Evolutionary conservation across 2,113 vertebrate species (phyloP).

Genomic region (Ondatra zibethicus): DNA sequence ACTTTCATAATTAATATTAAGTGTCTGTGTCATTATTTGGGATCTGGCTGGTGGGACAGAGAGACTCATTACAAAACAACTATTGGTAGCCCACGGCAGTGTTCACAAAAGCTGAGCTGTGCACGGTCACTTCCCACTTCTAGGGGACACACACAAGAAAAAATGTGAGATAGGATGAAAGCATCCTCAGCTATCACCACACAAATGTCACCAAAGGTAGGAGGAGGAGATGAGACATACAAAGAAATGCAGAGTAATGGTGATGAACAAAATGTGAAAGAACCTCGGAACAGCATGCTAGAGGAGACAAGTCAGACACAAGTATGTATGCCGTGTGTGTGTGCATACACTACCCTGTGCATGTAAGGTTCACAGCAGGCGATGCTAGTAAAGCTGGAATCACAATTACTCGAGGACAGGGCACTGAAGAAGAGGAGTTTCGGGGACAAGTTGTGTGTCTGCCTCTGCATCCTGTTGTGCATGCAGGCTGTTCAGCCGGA

Average conservation of each 20-base stretch:
- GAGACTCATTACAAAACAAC: background rate
- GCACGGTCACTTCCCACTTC: background rate
- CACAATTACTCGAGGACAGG: background rate
- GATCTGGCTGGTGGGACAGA: too few species aligned
- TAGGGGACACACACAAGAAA: background rate
- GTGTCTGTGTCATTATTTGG: too few species aligned
- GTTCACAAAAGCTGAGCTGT: background rate
- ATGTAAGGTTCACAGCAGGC: slow-evolving; percentile 19
- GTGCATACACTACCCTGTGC: background rate
- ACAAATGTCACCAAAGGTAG: background rate
- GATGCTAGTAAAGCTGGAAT: background rate
- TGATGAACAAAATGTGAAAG: slow-evolving; percentile 27
- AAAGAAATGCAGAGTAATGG: background rate
- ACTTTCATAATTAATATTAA: too few species aligned
- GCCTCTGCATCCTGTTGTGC: background rate
- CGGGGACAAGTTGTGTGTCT: background rate
- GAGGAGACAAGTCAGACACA: background rate
- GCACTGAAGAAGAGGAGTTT: background rate
- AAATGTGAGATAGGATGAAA: background rate
- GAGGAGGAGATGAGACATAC: slow-evolving; percentile 27
- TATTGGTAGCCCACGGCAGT: background rate
- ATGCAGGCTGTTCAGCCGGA: background rate
- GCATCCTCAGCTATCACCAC: background rate
- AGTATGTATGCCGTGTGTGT: background rate
- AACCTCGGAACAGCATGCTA: background rate